Evolutionary conservation across 2,113 vertebrate species (phyloP).

Genomic region (Clarias gariepinus): DNA sequence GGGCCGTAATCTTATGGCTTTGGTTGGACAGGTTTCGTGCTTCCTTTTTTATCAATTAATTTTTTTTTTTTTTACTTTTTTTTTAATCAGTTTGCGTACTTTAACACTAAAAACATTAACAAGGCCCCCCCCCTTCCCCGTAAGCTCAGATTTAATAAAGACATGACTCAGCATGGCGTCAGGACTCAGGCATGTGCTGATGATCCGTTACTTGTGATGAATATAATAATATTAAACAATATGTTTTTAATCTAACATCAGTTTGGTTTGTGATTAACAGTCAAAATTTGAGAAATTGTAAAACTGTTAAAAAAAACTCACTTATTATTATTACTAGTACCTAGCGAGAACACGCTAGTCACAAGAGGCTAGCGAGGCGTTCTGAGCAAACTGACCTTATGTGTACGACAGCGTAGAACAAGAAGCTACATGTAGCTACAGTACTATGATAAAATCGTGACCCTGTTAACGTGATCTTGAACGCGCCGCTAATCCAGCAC

Average conservation of each 20-base stretch:
- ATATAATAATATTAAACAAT: neutral
- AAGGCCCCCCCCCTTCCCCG: neutral
- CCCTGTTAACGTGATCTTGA: constrained; percentile 1
- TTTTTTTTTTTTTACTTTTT: neutral
- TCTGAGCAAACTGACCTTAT: neutral
- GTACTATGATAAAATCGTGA: constrained; percentile 25
- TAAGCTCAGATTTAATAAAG: constrained; percentile 1
- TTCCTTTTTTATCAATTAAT: neutral
- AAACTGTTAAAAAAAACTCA: neutral
- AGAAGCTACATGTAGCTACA: constrained; percentile 10
- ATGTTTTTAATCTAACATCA: neutral
- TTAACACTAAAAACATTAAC: constrained; percentile 9
- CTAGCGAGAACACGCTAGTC: neutral
- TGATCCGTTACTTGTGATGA: neutral
- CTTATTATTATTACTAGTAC: neutral
- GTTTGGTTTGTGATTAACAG: neutral
- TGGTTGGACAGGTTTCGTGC: neutral
- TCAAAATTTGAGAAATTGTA: neutral
- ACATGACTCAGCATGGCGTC: neutral
- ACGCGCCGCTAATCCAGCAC: neutral
- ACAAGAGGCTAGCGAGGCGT: neutral
- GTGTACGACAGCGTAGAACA: too few relatives aligned
- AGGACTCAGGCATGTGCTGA: constrained; percentile 18
- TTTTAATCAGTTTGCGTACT: neutral
- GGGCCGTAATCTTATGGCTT: constrained; percentile 33